Evolutionary conservation across 2,797 vertebrate species (phyloP).

Genomic region (Adrianichthys oophorus): DNA sequence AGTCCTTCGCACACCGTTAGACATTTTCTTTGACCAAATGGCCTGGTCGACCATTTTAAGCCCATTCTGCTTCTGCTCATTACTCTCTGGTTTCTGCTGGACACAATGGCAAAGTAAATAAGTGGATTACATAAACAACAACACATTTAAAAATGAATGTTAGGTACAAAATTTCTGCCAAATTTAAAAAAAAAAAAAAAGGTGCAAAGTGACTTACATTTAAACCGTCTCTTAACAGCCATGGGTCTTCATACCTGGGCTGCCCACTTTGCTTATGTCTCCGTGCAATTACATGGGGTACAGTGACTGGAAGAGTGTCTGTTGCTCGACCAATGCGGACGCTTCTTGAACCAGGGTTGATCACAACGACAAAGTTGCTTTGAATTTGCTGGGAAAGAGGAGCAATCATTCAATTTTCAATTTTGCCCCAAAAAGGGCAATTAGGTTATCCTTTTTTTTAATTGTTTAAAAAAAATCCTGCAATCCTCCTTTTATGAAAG

Average conservation of each 20-base stretch:
- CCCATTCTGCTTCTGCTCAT: constrained; percentile 95
- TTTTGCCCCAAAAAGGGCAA: neutral
- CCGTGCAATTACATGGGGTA: constrained; percentile 90
- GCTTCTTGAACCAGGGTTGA: constrained; percentile 89
- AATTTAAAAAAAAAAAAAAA: neutral
- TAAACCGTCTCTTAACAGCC: constrained; percentile 89
- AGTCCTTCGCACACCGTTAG: constrained; percentile 91
- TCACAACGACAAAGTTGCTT: constrained; percentile 92
- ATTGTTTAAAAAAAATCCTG: too few species aligned
- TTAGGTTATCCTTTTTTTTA: neutral
- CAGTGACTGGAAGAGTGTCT: constrained; percentile 86
- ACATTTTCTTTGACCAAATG: constrained; percentile 99
- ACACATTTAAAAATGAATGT: neutral
- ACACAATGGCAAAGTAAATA: constrained; percentile 1
- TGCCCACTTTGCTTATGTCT: constrained; percentile 90
- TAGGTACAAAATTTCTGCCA: neutral
- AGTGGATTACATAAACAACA: neutral
- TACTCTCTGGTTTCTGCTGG: constrained; percentile 90
- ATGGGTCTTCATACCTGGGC: constrained; percentile 82
- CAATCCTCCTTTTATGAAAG: too few species aligned
- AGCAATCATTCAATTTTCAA: neutral
- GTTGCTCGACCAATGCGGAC: constrained; percentile 92
- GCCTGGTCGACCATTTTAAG: constrained; percentile 99
- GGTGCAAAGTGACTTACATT: constrained; percentile 76
- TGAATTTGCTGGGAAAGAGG: constrained; percentile 88